Evolutionary conservation across 1,140 invertebrate genomes (phyloP).

Genomic region (Cydia pomonella): DNA sequence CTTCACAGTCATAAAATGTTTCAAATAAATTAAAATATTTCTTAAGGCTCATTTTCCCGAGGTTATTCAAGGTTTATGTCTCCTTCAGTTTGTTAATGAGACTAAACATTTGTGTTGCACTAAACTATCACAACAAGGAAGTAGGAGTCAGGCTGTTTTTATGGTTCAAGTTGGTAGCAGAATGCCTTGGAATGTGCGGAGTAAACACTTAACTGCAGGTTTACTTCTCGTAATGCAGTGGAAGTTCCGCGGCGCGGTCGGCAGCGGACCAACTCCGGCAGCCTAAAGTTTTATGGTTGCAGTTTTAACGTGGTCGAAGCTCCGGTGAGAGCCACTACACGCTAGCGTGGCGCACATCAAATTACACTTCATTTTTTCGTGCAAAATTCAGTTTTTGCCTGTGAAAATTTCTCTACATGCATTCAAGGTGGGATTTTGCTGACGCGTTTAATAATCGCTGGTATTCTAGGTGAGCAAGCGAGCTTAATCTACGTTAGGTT

Average conservation of each 20-base stretch:
- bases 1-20: not conserved
- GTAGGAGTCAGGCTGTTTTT: conserved; percentile 63
- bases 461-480: conserved; percentile 5
- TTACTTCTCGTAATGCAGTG: conserved; percentile 64
- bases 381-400: conserved; percentile 28
- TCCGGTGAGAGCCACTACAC: conserved; percentile 39
- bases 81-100: not conserved
- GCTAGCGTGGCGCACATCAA: conserved; percentile 28
- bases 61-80: not conserved
- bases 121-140: conserved; percentile 27
- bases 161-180: conserved; percentile 60
- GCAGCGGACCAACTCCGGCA: conserved; percentile 49
- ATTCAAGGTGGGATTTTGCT: conserved; percentile 12
- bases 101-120: conserved; percentile 23
- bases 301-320: conserved; percentile 64
- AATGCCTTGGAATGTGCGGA: conserved; percentile 68
- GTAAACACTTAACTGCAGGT: conserved; percentile 75
- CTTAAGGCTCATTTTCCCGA: not conserved
- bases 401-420: conserved; percentile 19
- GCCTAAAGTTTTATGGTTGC: conserved; percentile 60
- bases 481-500: not conserved
- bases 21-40: not conserved
- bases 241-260: conserved; percentile 58
- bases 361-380: conserved; percentile 27
- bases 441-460: conserved; percentile 17